Conservation (phyloP, 2,797 vertebrate genomes). For the Lindbergichthys nudifrons region DNA sequence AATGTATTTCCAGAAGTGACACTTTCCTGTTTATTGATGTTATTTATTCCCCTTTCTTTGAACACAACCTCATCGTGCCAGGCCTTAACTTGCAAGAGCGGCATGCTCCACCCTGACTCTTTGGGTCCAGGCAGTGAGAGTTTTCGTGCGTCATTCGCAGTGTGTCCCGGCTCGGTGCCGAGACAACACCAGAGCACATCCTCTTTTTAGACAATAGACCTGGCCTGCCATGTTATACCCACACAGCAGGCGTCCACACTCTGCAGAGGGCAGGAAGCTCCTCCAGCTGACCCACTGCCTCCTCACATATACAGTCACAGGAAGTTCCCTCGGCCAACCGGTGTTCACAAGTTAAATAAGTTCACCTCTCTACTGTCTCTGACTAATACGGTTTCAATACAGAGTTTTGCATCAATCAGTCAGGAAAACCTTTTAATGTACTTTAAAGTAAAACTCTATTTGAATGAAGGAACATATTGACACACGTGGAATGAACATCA, state of each 20-base stretch:
- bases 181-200: conserved; percentile 87
- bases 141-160: conserved; percentile 91
- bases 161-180: conserved; percentile 84
- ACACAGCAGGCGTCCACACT: conserved; percentile 82
- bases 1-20: background rate
- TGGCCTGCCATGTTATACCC: conserved; percentile 79
- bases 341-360: conserved; percentile 59
- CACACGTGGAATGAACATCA: conserved; percentile 16
- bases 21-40: conserved; percentile 36
- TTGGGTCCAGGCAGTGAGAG: conserved; percentile 83
- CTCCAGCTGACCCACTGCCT: conserved; percentile 81
- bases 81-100: conserved; percentile 31
- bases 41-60: conserved; percentile 7
- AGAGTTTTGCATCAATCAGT: conserved; percentile 38
- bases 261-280: conserved; percentile 81
- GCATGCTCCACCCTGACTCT: conserved; percentile 84
- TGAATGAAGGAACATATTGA: conserved; percentile 30
- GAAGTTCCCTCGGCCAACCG: conserved; percentile 76
- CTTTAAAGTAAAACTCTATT: conserved; percentile 6
- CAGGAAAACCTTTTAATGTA: conserved; percentile 21
- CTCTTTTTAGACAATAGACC: conserved; percentile 91
- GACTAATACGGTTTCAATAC: conserved; percentile 42
- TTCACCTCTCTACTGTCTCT: conserved; percentile 30
- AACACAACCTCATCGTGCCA: conserved; percentile 72
- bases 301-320: conserved; percentile 78